Evolutionary conservation across 2,797 vertebrate genomes (phyloP).

Genomic region (Myotis findleyi): DNA sequence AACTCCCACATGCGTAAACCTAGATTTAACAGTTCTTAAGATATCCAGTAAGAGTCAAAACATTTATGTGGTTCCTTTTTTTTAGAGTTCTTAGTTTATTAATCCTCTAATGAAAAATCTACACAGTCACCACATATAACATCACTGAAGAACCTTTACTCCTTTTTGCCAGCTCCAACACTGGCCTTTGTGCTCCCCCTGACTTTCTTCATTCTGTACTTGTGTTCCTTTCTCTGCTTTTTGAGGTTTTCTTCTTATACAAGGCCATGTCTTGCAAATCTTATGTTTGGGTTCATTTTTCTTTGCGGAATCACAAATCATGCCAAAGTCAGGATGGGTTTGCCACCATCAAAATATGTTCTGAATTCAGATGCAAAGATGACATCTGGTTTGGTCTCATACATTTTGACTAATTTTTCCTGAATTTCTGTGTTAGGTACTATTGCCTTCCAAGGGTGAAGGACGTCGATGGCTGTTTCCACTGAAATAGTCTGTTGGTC

Average conservation of each 20-base stretch:
- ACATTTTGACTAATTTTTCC: not conserved
- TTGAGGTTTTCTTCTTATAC: not conserved
- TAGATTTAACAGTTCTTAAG: conserved; percentile 46
- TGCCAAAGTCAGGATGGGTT: not conserved
- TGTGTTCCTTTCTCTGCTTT: not conserved
- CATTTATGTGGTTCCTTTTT: not conserved
- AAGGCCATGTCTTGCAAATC: not conserved
- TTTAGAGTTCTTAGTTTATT: not conserved
- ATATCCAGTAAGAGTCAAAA: not conserved
- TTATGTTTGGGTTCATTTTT: not conserved
- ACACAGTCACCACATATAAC: not conserved
- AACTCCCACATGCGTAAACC: not conserved
- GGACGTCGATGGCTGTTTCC: not conserved
- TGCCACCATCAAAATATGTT: not conserved
- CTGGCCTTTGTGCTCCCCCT: not conserved
- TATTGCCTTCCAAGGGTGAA: not conserved
- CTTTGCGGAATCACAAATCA: not conserved
- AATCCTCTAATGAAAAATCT: not conserved
- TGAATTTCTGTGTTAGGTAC: not conserved
- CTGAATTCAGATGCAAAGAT: not conserved
- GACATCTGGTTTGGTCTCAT: not conserved
- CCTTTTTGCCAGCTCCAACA: not conserved
- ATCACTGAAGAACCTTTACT: not conserved
- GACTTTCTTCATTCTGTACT: not conserved
- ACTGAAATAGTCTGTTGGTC: not conserved